Evolutionary conservation across 1,140 invertebrate genomes (phyloP).

Genomic region (Pachypeltis micranthus): DNA sequence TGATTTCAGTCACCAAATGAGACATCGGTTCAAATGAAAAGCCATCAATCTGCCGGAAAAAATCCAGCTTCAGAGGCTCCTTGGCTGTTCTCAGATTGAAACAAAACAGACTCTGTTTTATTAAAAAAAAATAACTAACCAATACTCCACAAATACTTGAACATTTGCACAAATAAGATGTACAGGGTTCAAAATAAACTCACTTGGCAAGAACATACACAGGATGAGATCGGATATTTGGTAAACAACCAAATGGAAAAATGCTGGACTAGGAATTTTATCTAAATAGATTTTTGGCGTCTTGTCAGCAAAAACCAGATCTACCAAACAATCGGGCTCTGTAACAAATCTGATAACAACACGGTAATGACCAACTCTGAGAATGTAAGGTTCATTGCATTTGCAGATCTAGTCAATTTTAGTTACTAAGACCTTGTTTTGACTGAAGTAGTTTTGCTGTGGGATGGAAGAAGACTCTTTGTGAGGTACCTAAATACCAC

Average conservation of each 20-base stretch:
- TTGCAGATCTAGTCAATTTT: no score
- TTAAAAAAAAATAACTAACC: no score
- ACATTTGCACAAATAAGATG: no score
- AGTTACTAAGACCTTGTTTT: no score
- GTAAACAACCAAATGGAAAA: constrained; percentile 66
- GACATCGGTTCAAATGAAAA: constrained; percentile 58
- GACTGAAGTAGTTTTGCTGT: background rate
- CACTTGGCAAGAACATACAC: constrained; percentile 61
- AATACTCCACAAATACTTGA: no score
- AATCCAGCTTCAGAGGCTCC: constrained; percentile 36
- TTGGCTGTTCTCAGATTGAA: no score
- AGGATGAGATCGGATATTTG: constrained; percentile 64
- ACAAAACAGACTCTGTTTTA: no score
- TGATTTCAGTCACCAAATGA: constrained; percentile 52
- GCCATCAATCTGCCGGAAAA: constrained; percentile 53
- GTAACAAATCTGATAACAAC: constrained; percentile 64
- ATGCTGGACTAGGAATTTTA: constrained; percentile 43
- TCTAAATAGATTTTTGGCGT: constrained; percentile 59
- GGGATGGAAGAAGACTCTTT: constrained; percentile 51
- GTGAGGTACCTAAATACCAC: constrained; percentile 71
- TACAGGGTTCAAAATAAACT: constrained; percentile 27
- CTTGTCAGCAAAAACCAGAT: constrained; percentile 41
- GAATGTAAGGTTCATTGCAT: no score
- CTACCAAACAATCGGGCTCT: constrained; percentile 51
- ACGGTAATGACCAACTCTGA: no score